phyloP scores from a whole-genome alignment of 2,113 vertebrate species.

The Charina bottae region DNA sequence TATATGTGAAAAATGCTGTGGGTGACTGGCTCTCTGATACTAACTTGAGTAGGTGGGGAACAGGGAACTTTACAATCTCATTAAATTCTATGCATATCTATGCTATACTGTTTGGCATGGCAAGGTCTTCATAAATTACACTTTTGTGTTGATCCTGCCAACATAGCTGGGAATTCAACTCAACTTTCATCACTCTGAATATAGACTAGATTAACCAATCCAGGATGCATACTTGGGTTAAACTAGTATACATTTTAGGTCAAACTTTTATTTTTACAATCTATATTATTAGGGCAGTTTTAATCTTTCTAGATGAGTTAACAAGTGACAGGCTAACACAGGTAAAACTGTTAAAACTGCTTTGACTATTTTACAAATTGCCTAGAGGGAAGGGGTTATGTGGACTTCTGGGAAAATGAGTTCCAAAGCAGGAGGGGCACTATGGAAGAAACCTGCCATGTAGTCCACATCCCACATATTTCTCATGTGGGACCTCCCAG shows the following conservation, averaged over 20 bases:
- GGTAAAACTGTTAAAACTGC: neutral
- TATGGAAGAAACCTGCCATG: neutral
- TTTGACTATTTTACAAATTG: neutral
- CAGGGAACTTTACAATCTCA: neutral
- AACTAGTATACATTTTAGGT: neutral
- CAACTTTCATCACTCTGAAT: neutral
- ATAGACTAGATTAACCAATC: neutral
- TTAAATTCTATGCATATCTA: neutral
- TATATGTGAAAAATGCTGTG: neutral
- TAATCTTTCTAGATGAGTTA: neutral
- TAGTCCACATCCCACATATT: neutral
- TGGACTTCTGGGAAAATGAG: neutral
- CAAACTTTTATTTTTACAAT: neutral
- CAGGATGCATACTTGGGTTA: neutral
- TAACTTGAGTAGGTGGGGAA: neutral
- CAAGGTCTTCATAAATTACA: neutral
- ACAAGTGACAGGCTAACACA: neutral
- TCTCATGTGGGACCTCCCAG: neutral
- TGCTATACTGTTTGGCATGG: neutral
- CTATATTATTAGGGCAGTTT: neutral
- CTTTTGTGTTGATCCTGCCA: neutral
- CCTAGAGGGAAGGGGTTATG: neutral
- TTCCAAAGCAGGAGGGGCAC: neutral
- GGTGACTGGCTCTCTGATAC: neutral
- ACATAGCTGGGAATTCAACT: neutral